A percentile compares a stretch with the other conserved stretches of the same genome.
These are phyloP conservation scores for Drosophila limbata DNA, from an alignment of 2,888 invertebrate species.

Conservation along the genomic window DNA sequence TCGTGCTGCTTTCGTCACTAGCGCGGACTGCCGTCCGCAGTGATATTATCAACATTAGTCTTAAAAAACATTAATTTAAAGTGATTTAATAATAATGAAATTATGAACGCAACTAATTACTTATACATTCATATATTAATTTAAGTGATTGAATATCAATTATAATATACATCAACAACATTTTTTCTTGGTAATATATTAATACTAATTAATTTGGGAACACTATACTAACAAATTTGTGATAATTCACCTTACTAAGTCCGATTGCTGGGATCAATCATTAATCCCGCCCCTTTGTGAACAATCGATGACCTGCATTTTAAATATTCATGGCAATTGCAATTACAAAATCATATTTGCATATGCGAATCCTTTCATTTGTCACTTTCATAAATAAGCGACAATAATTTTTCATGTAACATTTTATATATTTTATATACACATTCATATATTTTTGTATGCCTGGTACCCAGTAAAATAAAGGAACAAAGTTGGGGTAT, in stretches of 20 bases:
- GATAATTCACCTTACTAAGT: slow-evolving; percentile 18
- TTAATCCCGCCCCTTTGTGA: slow-evolving; percentile 24
- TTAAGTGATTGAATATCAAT: slow-evolving; percentile 24
- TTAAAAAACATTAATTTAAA: not conserved
- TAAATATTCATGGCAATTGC: slow-evolving; percentile 68
- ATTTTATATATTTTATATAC: slow-evolving; percentile 27
- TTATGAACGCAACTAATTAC: slow-evolving; percentile 5
- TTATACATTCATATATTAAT: slow-evolving; percentile 24
- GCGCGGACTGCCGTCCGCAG: too few species aligned
- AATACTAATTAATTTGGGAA: slow-evolving; percentile 31
- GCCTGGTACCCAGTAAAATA: not conserved
- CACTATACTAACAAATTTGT: slow-evolving; percentile 21
- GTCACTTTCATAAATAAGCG: slow-evolving; percentile 69
- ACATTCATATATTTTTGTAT: slow-evolving; percentile 4
- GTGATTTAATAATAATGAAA: slow-evolving; percentile 9
- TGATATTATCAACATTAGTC: too few species aligned
- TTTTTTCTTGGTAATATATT: slow-evolving; percentile 8
- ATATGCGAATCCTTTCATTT: slow-evolving; percentile 70
- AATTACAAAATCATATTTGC: slow-evolving; percentile 76
- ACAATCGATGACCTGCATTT: slow-evolving; percentile 61
- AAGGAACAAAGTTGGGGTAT: not conserved
- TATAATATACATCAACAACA: slow-evolving; percentile 16
- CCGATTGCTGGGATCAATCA: slow-evolving; percentile 36
- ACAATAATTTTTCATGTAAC: slow-evolving; percentile 56
- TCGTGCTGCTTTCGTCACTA: too few species aligned